Base-by-base conservation (phyloP, 2,113 vertebrate genomes). In the Bos javanicus region DNA sequence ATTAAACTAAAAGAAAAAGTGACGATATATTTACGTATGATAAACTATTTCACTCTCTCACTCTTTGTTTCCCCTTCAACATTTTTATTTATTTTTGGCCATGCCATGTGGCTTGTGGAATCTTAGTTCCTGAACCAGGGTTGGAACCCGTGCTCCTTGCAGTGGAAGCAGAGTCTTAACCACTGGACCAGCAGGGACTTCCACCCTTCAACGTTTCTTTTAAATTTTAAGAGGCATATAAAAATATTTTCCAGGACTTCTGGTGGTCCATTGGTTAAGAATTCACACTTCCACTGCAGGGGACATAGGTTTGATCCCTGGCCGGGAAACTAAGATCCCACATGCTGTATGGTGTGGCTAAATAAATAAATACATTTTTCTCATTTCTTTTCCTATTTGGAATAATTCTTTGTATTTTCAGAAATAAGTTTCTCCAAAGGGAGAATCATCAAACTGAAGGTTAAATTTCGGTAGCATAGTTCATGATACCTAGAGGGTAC, bases 1-100 rank as follows among this genome's bases (percentile, higher is more conserved):
- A 87, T 84, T 91, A 93, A 95, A 30, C 50, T 93, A 88, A 95
- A 88, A 25, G 30, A 89, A 90, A 96, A 50, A 64, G 33, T 82
- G 52, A 67, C 90, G 28, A 30, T 87, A 46, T 13, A 87, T 91
- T 97, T 97, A 36, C 76, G 23, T n/a, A 25, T 74, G 80, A 62
- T 39, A 50, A 83, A 8, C 50, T 64, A 3, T 82, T 91, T 89
- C 87, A 87, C 6, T 36, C 19, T 74, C 84, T 89, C 90, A 87
- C 11, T 43, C 19, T 90, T 1, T 87, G 28, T 71, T 95, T 94
- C 23, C 43, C 30, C 28, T 26, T 87, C n/a, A 54, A 26, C 46
- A 60, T 48, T 50, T 80, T 80, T 82, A 74, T 71, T 71, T 33
- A 74, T 21, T 81, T 81, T 81, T 81, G 78, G 78, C 28, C 30